Evolutionary conservation across 2,113 vertebrate species (phyloP), one percentile per base, ranked within the genome.

Genomic region (Dipodomys stephensi): DNA sequence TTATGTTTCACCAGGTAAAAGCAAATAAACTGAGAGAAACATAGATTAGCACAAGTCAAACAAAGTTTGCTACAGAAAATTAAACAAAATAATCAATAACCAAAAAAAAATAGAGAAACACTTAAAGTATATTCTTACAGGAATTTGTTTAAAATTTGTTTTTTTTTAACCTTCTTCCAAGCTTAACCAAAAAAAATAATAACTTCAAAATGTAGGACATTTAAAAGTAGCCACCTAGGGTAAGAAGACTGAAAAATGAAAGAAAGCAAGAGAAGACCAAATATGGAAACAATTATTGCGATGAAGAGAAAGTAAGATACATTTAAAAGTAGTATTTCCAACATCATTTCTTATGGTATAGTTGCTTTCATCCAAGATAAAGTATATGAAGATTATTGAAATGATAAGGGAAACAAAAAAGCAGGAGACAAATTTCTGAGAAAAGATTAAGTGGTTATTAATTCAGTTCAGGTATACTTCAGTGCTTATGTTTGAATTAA

Each of bases 381-480:
- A 73, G 39, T 78, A 30, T 8, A 10, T 32, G 8, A 30, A 62
- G 4, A 20, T 64, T 92, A 79, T 93, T 69, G 20, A n/a, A 79
- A 11, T 1, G 2, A 0, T 6, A 78, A 79, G 57, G 30, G 30
- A 83, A 88, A 27, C 0, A 57, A 39, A 49, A 96, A 93, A 85
- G 7, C 27, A 83, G 27, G 4, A 91, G 32, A 0, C 5, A 65
- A 22, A 2, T 44, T 93, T 9, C 2, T 62, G 20, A 44, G 49
- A 7, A 77, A 91, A 79, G 3, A 76, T 69, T 44, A 67, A 49
- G 49, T 78, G 25, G 78, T 77, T 32, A 83, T 23, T 85, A 67
- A 89, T 82, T 91, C 57, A 64, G 1, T 28, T 92, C 32, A 89
- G 18, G 93, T 77, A 60, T 81, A 87, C 16, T 27, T 57, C 23